Evolutionary conservation across 1,140 invertebrate species (phyloP).

Genomic region (Magallana angulata): DNA sequence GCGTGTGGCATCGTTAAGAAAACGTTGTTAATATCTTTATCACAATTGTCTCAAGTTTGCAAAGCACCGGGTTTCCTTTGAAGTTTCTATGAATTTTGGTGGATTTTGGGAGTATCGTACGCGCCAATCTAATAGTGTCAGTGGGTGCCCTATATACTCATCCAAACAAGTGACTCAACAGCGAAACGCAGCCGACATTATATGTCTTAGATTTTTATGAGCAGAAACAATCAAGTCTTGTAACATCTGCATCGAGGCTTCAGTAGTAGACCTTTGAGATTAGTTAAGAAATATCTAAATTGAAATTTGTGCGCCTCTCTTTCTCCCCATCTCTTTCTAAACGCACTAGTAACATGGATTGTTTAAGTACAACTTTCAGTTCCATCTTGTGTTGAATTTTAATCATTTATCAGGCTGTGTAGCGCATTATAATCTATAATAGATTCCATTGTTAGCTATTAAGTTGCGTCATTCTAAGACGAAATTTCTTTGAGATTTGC

Average conservation of each 20-base stretch:
- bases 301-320: conserved; percentile 11
- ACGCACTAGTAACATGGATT: too few relatives aligned
- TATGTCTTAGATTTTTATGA: conserved; percentile 19
- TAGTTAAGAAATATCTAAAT: not conserved
- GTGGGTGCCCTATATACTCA: conserved; percentile 24
- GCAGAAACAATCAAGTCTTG: conserved; percentile 35
- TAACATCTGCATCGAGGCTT: conserved; percentile 5
- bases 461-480: too few relatives aligned
- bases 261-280: not conserved
- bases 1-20: conserved; percentile 8
- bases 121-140: conserved; percentile 18
- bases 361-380: too few relatives aligned
- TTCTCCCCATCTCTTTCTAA: not conserved
- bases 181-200: conserved; percentile 17
- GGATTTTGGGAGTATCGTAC: not conserved
- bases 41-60: not conserved
- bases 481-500: not conserved
- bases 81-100: conserved; percentile 19
- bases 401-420: too few relatives aligned
- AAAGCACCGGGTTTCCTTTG: not conserved
- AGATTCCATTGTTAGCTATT: too few relatives aligned
- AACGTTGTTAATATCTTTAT: not conserved
- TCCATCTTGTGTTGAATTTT: too few relatives aligned
- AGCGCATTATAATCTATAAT: too few relatives aligned
- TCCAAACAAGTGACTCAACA: conserved; percentile 12